Conservation (phyloP, 2,797 vertebrate species). For the Sphaeramia orbicularis region DNA sequence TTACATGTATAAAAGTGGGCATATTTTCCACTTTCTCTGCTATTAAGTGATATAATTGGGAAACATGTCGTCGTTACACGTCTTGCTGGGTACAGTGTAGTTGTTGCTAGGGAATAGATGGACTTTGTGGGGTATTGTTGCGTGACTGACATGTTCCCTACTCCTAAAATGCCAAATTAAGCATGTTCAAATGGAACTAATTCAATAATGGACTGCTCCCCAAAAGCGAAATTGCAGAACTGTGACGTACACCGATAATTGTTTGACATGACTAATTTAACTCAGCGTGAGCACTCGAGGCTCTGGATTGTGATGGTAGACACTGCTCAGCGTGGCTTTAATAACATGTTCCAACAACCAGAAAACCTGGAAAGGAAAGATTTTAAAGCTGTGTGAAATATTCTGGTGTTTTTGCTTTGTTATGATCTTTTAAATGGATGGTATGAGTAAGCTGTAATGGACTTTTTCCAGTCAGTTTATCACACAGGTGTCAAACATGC, state of each 20-base stretch:
- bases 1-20: constrained; percentile 16
- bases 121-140: constrained; percentile 45
- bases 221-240: constrained; percentile 46
- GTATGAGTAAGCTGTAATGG: constrained; percentile 9
- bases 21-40: constrained; percentile 21
- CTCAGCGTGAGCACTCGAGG: constrained; percentile 45
- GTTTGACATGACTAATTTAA: constrained; percentile 65
- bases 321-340: constrained; percentile 30
- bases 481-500: too few relatives aligned
- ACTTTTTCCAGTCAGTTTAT: neutral
- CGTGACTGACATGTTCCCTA: constrained; percentile 55
- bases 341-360: constrained; percentile 26
- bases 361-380: constrained; percentile 1
- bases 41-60: constrained; percentile 53
- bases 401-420: constrained; percentile 13
- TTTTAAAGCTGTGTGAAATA: constrained; percentile 12
- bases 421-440: constrained; percentile 23
- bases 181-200: constrained; percentile 49
- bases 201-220: constrained; percentile 57
- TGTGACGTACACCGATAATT: constrained; percentile 53
- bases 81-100: constrained; percentile 36
- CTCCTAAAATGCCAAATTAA: constrained; percentile 49
- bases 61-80: constrained; percentile 49
- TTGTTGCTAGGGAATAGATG: constrained; percentile 36
- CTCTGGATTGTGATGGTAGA: constrained; percentile 38